Conservation (phyloP, 2,113 vertebrate species). For the Onychostruthus taczanowskii region DNA sequence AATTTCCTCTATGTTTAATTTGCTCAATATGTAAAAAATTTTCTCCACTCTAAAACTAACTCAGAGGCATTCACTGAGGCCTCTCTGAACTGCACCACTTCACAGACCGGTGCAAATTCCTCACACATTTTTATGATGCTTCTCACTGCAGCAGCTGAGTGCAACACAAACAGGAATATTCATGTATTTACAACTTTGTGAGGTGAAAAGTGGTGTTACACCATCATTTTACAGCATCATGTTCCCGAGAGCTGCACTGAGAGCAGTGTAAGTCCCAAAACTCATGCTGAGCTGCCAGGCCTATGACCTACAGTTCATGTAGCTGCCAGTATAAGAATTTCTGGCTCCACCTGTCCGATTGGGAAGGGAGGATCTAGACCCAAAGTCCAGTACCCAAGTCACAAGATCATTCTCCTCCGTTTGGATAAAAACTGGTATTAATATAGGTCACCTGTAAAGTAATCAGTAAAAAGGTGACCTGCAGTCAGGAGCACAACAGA, state of each 20-base stretch:
- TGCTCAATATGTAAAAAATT: background rate
- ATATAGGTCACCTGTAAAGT: background rate
- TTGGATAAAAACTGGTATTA: background rate
- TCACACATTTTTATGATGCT: background rate
- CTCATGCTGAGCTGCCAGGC: background rate
- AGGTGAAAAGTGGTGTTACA: background rate
- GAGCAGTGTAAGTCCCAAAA: background rate
- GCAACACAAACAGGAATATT: background rate
- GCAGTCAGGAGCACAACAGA: background rate
- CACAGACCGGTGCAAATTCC: background rate
- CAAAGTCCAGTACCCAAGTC: background rate
- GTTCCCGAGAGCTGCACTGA: background rate
- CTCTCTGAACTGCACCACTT: background rate
- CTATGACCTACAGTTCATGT: background rate
- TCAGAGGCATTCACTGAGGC: background rate
- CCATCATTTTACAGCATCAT: background rate
- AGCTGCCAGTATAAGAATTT: background rate
- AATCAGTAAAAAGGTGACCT: background rate
- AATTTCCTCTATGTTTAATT: background rate
- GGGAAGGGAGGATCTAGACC: background rate
- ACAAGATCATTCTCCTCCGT: background rate
- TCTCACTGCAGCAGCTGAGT: background rate
- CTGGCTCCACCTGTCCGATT: background rate
- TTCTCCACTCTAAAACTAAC: background rate
- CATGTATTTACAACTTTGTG: background rate